Conservation (phyloP, 2,113 vertebrate species). For the Rissa tridactyla region DNA sequence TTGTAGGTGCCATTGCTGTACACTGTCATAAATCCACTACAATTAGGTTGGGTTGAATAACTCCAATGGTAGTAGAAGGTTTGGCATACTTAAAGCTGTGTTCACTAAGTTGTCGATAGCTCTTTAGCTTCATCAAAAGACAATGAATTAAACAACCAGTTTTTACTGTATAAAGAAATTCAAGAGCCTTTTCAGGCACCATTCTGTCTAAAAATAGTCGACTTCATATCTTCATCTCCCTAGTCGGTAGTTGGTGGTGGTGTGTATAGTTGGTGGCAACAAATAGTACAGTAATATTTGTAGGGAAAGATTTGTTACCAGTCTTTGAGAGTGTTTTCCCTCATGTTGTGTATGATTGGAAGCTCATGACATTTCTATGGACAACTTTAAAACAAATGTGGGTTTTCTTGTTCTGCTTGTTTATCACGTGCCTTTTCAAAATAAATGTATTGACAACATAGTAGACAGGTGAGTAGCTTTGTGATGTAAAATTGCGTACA, state of each 20-base stretch:
- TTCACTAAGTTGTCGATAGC: neutral
- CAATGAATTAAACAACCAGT: neutral
- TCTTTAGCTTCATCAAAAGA: neutral
- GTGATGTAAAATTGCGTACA: neutral
- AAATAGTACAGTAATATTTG: neutral
- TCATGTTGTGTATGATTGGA: neutral
- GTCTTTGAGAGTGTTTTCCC: neutral
- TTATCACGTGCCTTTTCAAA: accelerated
- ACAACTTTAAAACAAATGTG: neutral
- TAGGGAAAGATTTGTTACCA: neutral
- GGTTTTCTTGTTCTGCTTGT: neutral
- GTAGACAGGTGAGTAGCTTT: neutral
- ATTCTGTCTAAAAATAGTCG: neutral
- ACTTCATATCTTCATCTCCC: neutral
- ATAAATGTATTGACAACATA: neutral
- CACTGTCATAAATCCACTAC: accelerated
- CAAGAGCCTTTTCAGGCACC: neutral
- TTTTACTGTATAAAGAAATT: neutral
- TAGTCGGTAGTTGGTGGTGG: neutral
- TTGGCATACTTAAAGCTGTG: neutral
- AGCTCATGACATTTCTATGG: neutral
- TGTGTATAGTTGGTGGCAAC: neutral
- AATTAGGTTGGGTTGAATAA: neutral
- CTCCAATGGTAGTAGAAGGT: neutral
- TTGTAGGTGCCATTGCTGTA: neutral